Base-by-base conservation (phyloP, 1,140 invertebrate species). In the Liolophura sinensis region DNA sequence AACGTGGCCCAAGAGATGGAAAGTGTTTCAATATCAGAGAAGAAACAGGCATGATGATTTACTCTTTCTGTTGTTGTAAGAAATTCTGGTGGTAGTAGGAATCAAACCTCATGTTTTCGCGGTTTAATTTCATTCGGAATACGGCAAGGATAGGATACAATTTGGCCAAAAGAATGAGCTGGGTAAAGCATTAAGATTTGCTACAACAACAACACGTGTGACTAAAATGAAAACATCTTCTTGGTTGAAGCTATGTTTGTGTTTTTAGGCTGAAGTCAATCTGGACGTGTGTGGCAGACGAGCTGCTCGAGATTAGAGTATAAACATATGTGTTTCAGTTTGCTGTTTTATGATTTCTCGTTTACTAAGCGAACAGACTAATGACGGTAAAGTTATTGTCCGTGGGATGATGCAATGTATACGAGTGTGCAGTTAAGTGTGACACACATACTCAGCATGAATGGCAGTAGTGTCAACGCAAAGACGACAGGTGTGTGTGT, bases 1-100 rank as follows among this genome's bases (percentile, higher is more conserved):
- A 77, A 80, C 78, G 81, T 81, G 78, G 79, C 76, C 48, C 64
- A 72, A 14, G 69, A 73, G 22, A 59, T 82, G 14, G 57, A 73
- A 50, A 76, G 78, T 14, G 75, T 82, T 74, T 66, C 71, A 50
- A 76, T 82, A 57, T 73, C 73, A 40, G 73, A 76, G 50, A 61
- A 65, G 63, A 73, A 78, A 71, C 77, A 82, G 75, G 78, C 78
- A 82, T 71, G 76, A 74, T 59, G 68, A 48, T 58, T 69, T 64
- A 73, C 71, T 69, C 48, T 64, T 65, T 68, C 62, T 60, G 60
- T 58, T 67, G 50, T 67, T 67, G 55, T 69, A 27, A 40, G 56
- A 65, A 64, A 60, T 63, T 65, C 60, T 64, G 22, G 49, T 64
- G 46, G 59, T 51, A 59, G 64, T 50, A 67, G 31, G 31, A 40